phyloP scores from a whole-genome alignment of 2,888 invertebrate species.

The Atherix ibis region DNA sequence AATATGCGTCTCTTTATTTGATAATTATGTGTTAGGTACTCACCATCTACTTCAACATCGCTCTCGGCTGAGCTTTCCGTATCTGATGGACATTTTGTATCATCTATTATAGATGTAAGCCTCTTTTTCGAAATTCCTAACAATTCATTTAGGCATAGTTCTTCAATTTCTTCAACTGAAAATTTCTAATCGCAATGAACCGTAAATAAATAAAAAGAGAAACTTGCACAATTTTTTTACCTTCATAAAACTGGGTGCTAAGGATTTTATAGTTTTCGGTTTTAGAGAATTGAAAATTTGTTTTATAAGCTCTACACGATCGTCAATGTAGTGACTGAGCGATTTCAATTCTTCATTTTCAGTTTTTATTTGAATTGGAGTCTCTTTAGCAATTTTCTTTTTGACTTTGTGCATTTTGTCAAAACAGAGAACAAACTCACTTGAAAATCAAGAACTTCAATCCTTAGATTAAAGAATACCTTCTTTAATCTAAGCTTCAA shows the following conservation, averaged over 20 bases:
- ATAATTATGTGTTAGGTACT: too few relatives aligned
- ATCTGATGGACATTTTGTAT: slow-evolving; percentile 29
- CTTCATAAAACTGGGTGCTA: slow-evolving; percentile 38
- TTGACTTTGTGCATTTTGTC: slow-evolving; percentile 4
- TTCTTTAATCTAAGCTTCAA: too few relatives aligned
- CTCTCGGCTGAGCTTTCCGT: slow-evolving; percentile 31
- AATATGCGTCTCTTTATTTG: too few relatives aligned
- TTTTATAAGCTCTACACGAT: slow-evolving; percentile 41
- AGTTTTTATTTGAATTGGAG: slow-evolving; percentile 19
- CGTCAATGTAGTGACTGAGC: slow-evolving; percentile 40
- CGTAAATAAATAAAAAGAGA: slow-evolving; percentile 1
- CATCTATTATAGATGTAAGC: slow-evolving; percentile 36
- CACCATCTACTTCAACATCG: slow-evolving; percentile 27
- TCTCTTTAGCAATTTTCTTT: slow-evolving; percentile 22
- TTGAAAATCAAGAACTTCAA: too few relatives aligned
- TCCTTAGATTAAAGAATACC: too few relatives aligned
- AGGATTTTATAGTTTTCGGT: slow-evolving; percentile 38
- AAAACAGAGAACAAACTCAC: too few relatives aligned
- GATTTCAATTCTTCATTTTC: slow-evolving; percentile 37
- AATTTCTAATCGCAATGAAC: slow-evolving; percentile 18
- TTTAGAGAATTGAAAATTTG: slow-evolving; percentile 42
- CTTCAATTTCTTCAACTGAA: slow-evolving; percentile 37
- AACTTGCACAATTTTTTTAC: too few relatives aligned
- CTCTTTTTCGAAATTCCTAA: slow-evolving; percentile 46
- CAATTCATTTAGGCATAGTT: slow-evolving; percentile 43